A percentile compares a stretch with the other conserved stretches of the same genome.
phyloP scores from a whole-genome alignment of 2,113 vertebrate species.

The Microcebus griseorufus region DNA sequence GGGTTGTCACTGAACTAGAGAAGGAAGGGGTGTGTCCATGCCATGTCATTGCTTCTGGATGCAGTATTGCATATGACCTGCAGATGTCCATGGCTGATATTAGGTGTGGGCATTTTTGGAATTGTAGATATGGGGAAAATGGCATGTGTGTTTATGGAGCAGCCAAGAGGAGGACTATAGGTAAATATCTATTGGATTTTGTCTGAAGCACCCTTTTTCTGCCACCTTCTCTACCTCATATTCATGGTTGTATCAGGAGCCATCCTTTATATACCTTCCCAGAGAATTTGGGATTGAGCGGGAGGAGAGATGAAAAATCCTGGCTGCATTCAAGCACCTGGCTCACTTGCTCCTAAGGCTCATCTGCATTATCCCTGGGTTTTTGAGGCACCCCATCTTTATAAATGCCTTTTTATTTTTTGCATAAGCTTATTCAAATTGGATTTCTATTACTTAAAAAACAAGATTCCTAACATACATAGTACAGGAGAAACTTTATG shows the following conservation, averaged over 20 bases:
- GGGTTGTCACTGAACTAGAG: conserved; percentile 32
- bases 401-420: background rate
- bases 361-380: background rate
- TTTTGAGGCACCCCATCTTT: conserved; percentile 35
- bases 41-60: background rate
- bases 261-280: conserved; percentile 36
- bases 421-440: conserved; percentile 46
- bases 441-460: conserved; percentile 34
- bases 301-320: conserved; percentile 3
- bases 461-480: conserved; percentile 12
- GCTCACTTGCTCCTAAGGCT: conserved; percentile 35
- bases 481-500: conserved; percentile 33
- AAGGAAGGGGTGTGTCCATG: background rate
- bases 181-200: background rate
- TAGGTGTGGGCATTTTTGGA: background rate
- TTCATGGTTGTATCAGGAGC: background rate
- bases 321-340: background rate
- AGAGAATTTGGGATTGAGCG: conserved; percentile 48
- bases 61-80: background rate
- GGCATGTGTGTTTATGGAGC: conserved; percentile 10
- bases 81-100: background rate
- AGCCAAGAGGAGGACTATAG: background rate
- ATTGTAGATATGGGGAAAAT: background rate
- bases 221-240: background rate
- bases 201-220: background rate